Percentiles rank a stretch among this genome's conserved stretches.
Conservation (phyloP, 2,888 invertebrate species). For the Orthosia gracilis region DNA sequence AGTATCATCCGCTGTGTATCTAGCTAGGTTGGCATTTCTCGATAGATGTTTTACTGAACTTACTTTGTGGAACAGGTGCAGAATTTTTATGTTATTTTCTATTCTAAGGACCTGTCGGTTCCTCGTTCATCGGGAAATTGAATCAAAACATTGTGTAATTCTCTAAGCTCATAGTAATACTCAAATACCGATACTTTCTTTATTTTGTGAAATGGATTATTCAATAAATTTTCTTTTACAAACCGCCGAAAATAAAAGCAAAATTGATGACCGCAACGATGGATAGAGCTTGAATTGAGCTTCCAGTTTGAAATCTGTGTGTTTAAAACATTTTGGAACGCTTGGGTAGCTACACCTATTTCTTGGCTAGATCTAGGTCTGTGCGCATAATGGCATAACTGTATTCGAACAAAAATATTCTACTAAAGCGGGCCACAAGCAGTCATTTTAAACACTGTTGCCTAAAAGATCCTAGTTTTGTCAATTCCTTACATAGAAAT, state of each 20-base stretch:
- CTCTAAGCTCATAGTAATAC: neutral
- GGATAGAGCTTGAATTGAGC: too few species aligned
- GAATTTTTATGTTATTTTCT: conserved; percentile 39
- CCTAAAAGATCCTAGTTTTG: conserved; percentile 16
- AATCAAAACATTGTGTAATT: conserved; percentile 19
- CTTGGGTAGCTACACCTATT: too few species aligned
- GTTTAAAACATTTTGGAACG: too few species aligned
- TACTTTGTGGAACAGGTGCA: conserved; percentile 36
- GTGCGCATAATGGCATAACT: neutral
- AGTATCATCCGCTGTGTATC: conserved; percentile 30
- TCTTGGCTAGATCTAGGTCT: neutral
- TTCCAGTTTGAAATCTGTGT: too few species aligned
- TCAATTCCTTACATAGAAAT: conserved; percentile 6
- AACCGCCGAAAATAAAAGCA: too few species aligned
- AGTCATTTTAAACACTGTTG: neutral
- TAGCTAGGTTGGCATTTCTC: conserved; percentile 9
- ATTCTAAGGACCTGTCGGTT: neutral
- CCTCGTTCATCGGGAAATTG: conserved; percentile 26
- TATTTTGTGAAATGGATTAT: neutral
- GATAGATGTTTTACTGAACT: neutral
- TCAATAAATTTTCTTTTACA: too few species aligned
- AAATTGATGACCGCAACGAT: too few species aligned
- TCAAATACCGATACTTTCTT: neutral
- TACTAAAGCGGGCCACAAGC: neutral
- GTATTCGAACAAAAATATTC: neutral